Evolutionary conservation across 2,888 invertebrate species (phyloP).

Genomic region (Omphaloscelis lunosa): DNA sequence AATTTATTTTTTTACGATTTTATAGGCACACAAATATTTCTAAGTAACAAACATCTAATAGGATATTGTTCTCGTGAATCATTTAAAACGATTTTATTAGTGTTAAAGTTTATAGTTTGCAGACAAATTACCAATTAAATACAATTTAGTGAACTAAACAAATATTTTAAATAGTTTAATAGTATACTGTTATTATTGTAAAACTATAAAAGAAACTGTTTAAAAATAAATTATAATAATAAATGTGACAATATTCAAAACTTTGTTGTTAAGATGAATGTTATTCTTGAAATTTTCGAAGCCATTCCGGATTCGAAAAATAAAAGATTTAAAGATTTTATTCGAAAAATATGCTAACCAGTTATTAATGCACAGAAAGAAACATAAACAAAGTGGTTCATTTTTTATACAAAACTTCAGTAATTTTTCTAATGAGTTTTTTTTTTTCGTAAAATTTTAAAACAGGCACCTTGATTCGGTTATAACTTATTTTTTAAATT

Average conservation of each 20-base stretch:
- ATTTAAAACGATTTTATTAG: constrained; percentile 62
- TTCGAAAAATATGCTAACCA: constrained; percentile 64
- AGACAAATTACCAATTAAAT: constrained; percentile 64
- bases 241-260: constrained; percentile 71
- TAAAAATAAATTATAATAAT: constrained; percentile 67
- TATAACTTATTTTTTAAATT: no score
- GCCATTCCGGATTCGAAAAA: no score
- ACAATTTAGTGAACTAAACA: constrained; percentile 64
- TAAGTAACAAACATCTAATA: constrained; percentile 13
- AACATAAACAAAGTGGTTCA: constrained; percentile 31
- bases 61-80: constrained; percentile 53
- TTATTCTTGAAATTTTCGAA: constrained; percentile 6
- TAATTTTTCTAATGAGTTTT: background rate
- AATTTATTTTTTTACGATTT: background rate
- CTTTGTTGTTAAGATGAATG: constrained; percentile 70
- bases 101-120: constrained; percentile 44
- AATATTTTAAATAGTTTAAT: constrained; percentile 57
- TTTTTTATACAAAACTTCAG: background rate
- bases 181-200: constrained; percentile 61
- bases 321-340: constrained; percentile 1
- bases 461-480: background rate
- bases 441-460: background rate
- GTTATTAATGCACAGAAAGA: constrained; percentile 68
- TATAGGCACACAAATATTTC: background rate
- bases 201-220: constrained; percentile 55